Evolutionary conservation across 2,113 vertebrate species (phyloP).

Genomic region (Aythya baeri): DNA sequence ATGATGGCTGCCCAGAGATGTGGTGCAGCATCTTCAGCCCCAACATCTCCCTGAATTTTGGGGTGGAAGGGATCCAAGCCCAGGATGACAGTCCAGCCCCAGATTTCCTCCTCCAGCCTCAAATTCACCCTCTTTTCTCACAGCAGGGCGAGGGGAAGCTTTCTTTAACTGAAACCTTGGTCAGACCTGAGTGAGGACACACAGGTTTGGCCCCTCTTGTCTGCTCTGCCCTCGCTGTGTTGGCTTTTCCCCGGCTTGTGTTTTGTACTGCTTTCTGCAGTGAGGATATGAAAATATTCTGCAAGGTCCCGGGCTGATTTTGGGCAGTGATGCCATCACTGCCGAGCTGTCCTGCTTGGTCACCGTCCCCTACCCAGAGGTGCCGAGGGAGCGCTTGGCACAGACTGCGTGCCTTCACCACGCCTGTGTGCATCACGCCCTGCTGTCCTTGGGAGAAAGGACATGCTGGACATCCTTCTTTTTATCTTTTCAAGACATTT

Average conservation of each 20-base stretch:
- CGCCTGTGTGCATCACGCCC: background rate
- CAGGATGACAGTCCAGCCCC: background rate
- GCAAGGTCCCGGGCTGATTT: background rate
- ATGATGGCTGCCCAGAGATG: background rate
- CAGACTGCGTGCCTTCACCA: background rate
- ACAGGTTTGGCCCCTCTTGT: background rate
- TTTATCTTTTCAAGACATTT: background rate
- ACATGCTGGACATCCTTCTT: background rate
- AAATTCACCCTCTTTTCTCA: background rate
- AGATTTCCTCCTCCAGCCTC: background rate
- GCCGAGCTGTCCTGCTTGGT: fast-evolving
- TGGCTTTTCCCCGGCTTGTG: background rate
- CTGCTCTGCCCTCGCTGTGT: fast-evolving
- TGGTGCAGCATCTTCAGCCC: background rate
- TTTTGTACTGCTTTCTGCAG: background rate
- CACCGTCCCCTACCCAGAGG: background rate
- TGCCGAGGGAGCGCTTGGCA: background rate
- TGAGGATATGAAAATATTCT: background rate
- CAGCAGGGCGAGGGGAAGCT: background rate
- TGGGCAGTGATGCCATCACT: background rate
- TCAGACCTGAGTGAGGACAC: fast-evolving
- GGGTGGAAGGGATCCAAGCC: background rate
- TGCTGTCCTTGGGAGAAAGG: background rate
- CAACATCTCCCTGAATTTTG: background rate
- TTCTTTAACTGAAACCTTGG: background rate